Conservation (phyloP, 2,113 vertebrate species). For the Lepisosteus osseus region DNA sequence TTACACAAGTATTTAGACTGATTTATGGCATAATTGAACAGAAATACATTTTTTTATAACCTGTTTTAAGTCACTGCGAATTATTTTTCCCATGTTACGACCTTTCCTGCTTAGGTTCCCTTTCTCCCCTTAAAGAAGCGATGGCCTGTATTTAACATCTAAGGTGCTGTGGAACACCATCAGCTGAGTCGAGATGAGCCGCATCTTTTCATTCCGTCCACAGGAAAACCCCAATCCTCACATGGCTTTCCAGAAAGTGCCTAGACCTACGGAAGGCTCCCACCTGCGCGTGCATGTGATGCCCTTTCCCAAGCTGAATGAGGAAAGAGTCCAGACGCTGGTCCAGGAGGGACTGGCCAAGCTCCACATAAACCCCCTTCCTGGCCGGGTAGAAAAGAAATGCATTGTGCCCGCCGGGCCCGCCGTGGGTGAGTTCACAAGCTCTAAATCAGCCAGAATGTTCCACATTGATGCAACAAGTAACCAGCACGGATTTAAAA, state of each 20-base stretch:
- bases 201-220: not conserved
- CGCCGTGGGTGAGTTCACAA: conserved; percentile 79
- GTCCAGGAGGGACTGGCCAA: conserved; percentile 77
- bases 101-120: too few species aligned
- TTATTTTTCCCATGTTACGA: too few species aligned
- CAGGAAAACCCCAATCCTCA: conserved; percentile 97
- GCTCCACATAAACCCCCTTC: conserved; percentile 60
- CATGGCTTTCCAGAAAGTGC: conserved; percentile 97
- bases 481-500: not conserved
- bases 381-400: conserved; percentile 77
- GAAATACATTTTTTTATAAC: too few species aligned
- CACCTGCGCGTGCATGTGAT: conserved; percentile 90
- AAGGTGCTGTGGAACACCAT: too few species aligned
- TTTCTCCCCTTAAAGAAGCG: too few species aligned
- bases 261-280: conserved; percentile 92
- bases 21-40: too few species aligned
- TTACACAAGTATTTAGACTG: too few species aligned
- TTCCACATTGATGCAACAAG: not conserved
- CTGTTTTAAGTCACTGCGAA: too few species aligned
- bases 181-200: not conserved
- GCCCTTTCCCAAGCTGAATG: conserved; percentile 83
- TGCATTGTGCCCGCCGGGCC: conserved; percentile 93
- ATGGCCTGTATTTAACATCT: too few species aligned
- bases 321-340: conserved; percentile 77
- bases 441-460: too few species aligned